Base-by-base conservation (phyloP, 1,140 invertebrate genomes). In the Drosophila varians region DNA sequence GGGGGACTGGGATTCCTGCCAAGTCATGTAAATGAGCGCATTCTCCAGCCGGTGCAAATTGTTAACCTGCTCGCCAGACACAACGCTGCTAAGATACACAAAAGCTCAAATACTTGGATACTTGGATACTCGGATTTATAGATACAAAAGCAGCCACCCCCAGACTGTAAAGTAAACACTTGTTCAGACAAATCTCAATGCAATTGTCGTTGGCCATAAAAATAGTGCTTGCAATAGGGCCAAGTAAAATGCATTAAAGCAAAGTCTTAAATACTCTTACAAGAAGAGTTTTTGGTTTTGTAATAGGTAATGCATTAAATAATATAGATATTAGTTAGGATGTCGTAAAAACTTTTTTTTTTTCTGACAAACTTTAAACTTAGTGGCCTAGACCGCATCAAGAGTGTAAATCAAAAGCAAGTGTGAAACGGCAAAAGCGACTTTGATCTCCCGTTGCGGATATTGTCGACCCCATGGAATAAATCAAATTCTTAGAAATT, bases 11-110 rank as follows among this genome's bases (percentile, higher is more conserved):
- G 47, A 53, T 74, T 84, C 58, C 48, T 78, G 79, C 61, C 65
- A 74, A 86, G 71, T 84, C 79, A 84, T 86, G 71, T 61, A 72
- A 86, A 86, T 86, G 53, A 71, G 75, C 65, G 65, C 45, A 84
- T 79, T 79, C 28, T 47, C 58, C 54, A 45, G 45, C 25, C 62
- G 34, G 62, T 71, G 54, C 65, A 21, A 70, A 54, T 31, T 61
- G 16, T n/a, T 25, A 21, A 12, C 21, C 48, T 23, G 21, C 49
- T 46, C 23, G 23, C 28, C 60, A 45, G 62, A 66, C 46, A 25
- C 19, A 7, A 7, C 28, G 14, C 38, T 18, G 38, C 38, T 42
- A 14, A 42, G 38, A 42, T 42, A 42, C 36, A 38, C n/a, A 31
- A 31, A 9, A 9, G 28, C 14, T 38, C 14, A 16, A 38, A 38